Conservation (phyloP, 2,113 vertebrate species). For the Ardeotis arabs region DNA sequence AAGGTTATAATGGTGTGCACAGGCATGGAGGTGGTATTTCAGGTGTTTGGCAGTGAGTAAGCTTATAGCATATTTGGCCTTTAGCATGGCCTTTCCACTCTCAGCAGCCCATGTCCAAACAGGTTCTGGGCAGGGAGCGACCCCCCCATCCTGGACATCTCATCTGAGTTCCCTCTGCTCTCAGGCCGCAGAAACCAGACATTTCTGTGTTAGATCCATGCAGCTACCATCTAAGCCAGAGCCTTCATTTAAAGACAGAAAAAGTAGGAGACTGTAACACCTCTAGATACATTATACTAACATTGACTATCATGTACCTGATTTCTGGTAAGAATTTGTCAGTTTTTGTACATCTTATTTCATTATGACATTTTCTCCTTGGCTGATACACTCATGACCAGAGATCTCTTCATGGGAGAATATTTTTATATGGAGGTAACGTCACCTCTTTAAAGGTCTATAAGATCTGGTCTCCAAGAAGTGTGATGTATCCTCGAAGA, state of each 20-base stretch:
- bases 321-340: neutral
- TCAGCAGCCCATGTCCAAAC: neutral
- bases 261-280: neutral
- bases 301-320: neutral
- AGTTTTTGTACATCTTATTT: neutral
- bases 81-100: neutral
- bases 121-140: neutral
- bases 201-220: neutral
- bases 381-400: neutral
- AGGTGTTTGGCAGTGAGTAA: neutral
- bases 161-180: neutral
- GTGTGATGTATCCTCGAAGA: neutral
- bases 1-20: neutral
- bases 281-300: neutral
- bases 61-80: neutral
- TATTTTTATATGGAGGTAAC: neutral
- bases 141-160: neutral
- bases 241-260: neutral
- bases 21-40: neutral
- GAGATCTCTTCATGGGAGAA: neutral
- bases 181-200: neutral
- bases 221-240: neutral
- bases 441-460: neutral
- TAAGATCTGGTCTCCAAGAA: neutral
- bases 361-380: neutral